Conservation (phyloP, 2,888 invertebrate genomes). For the Drosophila falleni region DNA sequence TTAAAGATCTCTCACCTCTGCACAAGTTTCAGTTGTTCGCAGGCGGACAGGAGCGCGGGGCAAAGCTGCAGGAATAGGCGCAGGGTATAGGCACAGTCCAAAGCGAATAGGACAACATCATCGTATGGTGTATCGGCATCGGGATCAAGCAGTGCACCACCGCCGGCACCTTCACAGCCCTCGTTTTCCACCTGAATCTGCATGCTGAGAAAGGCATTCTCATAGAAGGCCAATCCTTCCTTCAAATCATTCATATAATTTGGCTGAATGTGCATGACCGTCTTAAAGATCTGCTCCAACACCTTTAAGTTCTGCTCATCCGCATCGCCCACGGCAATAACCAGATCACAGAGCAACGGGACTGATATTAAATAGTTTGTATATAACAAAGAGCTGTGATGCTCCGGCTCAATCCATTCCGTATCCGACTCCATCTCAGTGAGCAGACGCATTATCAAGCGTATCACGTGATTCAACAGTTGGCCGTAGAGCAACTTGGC, state of each 20-base stretch:
- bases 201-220: constrained; percentile 85
- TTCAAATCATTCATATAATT: constrained; percentile 88
- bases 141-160: constrained; percentile 68
- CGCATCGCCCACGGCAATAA: constrained; percentile 90
- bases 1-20: constrained; percentile 84
- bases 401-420: constrained; percentile 88
- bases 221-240: constrained; percentile 86
- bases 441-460: constrained; percentile 91
- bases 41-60: constrained; percentile 86
- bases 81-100: constrained; percentile 90
- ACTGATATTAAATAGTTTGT: constrained; percentile 93
- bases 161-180: constrained; percentile 79
- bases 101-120: constrained; percentile 89
- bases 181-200: constrained; percentile 84
- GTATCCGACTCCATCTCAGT: constrained; percentile 92
- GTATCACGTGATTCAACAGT: constrained; percentile 89
- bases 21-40: constrained; percentile 87
- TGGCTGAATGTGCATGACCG: constrained; percentile 87
- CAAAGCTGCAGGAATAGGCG: constrained; percentile 90
- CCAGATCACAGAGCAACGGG: constrained; percentile 92
- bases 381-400: constrained; percentile 90
- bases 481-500: constrained; percentile 87
- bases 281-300: constrained; percentile 88
- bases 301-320: constrained; percentile 88
- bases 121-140: constrained; percentile 86